These are phyloP conservation scores for Opisthograptis luteolata DNA, from an alignment of 2,888 invertebrate genomes.

Conservation along the genomic window DNA sequence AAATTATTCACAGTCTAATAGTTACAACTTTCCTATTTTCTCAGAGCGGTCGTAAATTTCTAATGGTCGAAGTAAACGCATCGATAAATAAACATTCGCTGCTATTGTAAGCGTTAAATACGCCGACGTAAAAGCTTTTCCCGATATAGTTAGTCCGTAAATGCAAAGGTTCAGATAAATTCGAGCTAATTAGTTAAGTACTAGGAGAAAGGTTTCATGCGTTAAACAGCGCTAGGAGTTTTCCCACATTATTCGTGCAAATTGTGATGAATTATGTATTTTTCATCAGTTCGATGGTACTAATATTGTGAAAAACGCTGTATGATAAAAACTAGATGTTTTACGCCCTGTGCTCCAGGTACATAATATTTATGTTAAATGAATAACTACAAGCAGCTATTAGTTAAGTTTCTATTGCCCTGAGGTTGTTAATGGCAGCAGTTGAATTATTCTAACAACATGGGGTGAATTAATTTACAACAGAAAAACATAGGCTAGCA, in stretches of 20 bases:
- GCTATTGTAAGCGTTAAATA: constrained; percentile 44
- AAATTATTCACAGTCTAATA: constrained; percentile 76
- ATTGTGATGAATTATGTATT: constrained; percentile 69
- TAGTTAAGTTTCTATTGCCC: constrained; percentile 31
- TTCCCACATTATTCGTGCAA: constrained; percentile 74
- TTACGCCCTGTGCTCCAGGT: constrained; percentile 53
- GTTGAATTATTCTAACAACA: constrained; percentile 29
- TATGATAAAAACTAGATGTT: constrained; percentile 53
- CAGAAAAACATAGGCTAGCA: constrained; percentile 39
- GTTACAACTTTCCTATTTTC: constrained; percentile 66
- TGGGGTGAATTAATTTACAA: constrained; percentile 34
- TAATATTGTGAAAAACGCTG: constrained; percentile 38
- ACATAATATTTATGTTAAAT: constrained; percentile 45
- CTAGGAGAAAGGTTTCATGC: constrained; percentile 63
- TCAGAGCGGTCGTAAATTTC: constrained; percentile 58
- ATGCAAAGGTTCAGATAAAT: constrained; percentile 57
- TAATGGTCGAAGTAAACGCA: constrained; percentile 49
- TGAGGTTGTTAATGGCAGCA: constrained; percentile 10
- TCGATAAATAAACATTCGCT: constrained; percentile 51
- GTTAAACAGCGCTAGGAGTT: constrained; percentile 50
- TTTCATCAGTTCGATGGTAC: constrained; percentile 56
- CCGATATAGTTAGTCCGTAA: constrained; percentile 43
- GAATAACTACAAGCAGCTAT: constrained; percentile 44
- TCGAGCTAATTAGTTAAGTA: constrained; percentile 58
- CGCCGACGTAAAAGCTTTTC: constrained; percentile 46